Evolutionary conservation across 2,797 vertebrate species (phyloP), one percentile per base, ranked within the genome.

Genomic region (Streptopelia turtur): DNA sequence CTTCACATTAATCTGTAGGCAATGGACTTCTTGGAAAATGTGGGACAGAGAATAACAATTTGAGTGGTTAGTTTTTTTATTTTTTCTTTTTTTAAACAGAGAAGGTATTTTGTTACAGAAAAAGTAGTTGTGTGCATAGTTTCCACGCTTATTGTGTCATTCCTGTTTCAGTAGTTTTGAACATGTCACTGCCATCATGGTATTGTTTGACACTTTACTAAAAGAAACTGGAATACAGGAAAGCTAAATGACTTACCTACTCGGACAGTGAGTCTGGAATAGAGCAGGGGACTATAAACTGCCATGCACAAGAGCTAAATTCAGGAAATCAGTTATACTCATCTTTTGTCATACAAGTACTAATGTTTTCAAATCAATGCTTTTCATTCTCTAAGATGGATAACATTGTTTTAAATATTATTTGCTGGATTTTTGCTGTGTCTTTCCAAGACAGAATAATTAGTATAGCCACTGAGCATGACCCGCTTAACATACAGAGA

Each of bases 401-500:
- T 63, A 57, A 50, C 86, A 61, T 22, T 79, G 7, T 72, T 96
- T 86, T 33, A 69, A 79, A 31, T 76, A n/a, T 30, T 83, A 65
- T 77, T 86, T 94, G 10, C 59, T 90, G 30, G 49, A 8, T 45
- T 31, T 87, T 75, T 87, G 9, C 45, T 0, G 0, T 69, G 45
- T 80, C 39, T 93, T 83, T 89, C 28, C 10, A 70, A 90, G 80
- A 35, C 37, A 21, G 30, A 66, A 10, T 50, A 86, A 50, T 78
- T 84, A 39, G 35, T 56, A 9, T 33, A 87, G 77, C 53, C 63
- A 89, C 63, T 82, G 59, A 79, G 69, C 35, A 4, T 94, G 93
- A 94, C 86, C 90, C 68, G 80, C 66, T 90, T 90, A 70, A 92
- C 70, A 41, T 69, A 61, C 83, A 47, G n/a, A 80, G 71, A 45